A percentile compares a stretch with the other conserved stretches of the same genome.
Evolutionary conservation across 2,797 vertebrate species (phyloP).

Genomic region (Amazonetta brasiliensis): DNA sequence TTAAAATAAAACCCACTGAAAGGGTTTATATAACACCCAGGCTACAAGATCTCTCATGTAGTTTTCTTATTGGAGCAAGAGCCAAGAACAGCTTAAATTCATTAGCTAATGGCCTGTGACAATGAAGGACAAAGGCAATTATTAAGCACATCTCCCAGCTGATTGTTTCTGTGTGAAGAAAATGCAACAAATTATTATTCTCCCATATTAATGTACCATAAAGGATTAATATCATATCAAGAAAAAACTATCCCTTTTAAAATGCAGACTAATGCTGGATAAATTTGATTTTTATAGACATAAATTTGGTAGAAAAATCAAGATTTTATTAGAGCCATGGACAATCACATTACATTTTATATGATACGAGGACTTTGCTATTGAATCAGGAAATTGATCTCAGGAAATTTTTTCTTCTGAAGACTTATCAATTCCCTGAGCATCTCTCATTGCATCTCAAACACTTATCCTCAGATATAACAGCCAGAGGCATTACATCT

Average conservation of each 20-base stretch:
- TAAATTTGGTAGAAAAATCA: constrained; percentile 39
- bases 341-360: constrained; percentile 65
- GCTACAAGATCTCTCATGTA: constrained; percentile 34
- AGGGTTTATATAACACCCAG: constrained; percentile 21
- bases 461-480: not conserved
- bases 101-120: constrained; percentile 63
- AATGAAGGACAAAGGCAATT: constrained; percentile 61
- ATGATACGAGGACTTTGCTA: constrained; percentile 10
- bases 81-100: constrained; percentile 60
- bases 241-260: constrained; percentile 37
- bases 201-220: constrained; percentile 19
- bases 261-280: constrained; percentile 40
- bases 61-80: constrained; percentile 38
- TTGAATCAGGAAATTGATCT: constrained; percentile 50
- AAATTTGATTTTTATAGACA: constrained; percentile 71
- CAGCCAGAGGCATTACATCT: not conserved
- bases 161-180: constrained; percentile 47
- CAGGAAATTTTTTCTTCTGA: not conserved
- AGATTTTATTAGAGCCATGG: constrained; percentile 60
- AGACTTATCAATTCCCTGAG: not conserved
- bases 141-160: not conserved
- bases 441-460: constrained; percentile 10
- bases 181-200: constrained; percentile 54
- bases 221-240: constrained; percentile 28
- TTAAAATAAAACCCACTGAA: constrained; percentile 51